These are phyloP conservation scores for Lasioglossum malachurum DNA, from an alignment of 2,888 invertebrate species.

Conservation along the genomic window DNA sequence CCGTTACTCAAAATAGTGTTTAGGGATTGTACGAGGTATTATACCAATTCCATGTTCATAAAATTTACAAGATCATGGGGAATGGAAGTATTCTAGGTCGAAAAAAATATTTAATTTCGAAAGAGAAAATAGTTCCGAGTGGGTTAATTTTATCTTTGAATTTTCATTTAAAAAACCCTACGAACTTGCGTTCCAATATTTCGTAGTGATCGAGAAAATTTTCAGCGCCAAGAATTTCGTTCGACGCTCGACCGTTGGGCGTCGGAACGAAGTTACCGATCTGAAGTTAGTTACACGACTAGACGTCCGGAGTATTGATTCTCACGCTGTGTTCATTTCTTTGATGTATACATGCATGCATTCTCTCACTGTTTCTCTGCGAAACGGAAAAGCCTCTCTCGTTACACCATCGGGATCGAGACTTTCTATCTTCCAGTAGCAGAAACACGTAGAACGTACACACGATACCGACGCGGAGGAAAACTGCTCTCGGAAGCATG, in stretches of 20 bases:
- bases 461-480: not conserved
- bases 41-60: too few species aligned
- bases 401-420: constrained; percentile 8
- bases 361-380: not conserved
- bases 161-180: too few species aligned
- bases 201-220: not conserved
- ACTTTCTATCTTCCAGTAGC: constrained; percentile 4
- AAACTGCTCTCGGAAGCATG: constrained; percentile 35
- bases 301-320: constrained; percentile 74
- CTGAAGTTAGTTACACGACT: constrained; percentile 66
- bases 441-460: not conserved
- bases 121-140: too few species aligned
- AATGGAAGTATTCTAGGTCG: too few species aligned
- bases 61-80: too few species aligned
- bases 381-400: constrained; percentile 17
- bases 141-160: too few species aligned
- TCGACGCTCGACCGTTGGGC: constrained; percentile 37
- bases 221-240: not conserved
- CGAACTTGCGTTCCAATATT: too few species aligned
- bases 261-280: constrained; percentile 47
- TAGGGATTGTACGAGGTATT: too few species aligned
- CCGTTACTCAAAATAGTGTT: too few species aligned
- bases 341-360: constrained; percentile 26
- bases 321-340: constrained; percentile 61
- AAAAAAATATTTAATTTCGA: too few species aligned